Evolutionary conservation across 1,140 invertebrate genomes (phyloP).

Genomic region (Bombus pascuorum): DNA sequence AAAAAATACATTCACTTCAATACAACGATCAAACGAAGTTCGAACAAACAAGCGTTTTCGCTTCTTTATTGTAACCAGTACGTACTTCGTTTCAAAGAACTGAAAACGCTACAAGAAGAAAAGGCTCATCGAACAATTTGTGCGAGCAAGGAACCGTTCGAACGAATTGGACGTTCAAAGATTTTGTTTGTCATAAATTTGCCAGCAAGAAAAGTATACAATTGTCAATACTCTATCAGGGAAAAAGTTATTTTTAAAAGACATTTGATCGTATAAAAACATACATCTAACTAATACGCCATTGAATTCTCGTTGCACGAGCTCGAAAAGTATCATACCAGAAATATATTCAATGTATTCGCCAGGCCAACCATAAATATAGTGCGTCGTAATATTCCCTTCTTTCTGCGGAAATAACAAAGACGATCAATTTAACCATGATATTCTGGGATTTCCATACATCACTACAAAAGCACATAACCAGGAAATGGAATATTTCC

Average conservation of each 20-base stretch:
- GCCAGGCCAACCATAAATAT: too few species aligned
- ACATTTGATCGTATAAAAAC: neutral
- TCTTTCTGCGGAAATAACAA: constrained; percentile 20
- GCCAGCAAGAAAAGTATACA: neutral
- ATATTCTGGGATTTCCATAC: neutral
- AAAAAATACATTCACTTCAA: neutral
- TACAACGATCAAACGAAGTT: neutral
- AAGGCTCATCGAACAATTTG: neutral
- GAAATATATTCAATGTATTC: neutral
- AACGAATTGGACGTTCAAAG: neutral
- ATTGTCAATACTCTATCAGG: neutral
- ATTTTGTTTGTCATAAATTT: neutral
- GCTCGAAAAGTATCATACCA: neutral
- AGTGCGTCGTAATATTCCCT: neutral
- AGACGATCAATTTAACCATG: neutral
- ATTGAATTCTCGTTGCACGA: neutral
- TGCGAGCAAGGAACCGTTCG: neutral
- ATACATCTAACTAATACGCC: neutral
- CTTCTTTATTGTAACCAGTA: neutral
- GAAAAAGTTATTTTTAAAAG: neutral
- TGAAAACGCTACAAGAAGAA: neutral
- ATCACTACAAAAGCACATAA: neutral
- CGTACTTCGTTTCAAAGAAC: neutral
- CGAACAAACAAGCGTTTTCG: neutral
- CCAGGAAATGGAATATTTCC: neutral